Conservation (phyloP, 1,140 invertebrate species). For the Trissolcus basalis region DNA sequence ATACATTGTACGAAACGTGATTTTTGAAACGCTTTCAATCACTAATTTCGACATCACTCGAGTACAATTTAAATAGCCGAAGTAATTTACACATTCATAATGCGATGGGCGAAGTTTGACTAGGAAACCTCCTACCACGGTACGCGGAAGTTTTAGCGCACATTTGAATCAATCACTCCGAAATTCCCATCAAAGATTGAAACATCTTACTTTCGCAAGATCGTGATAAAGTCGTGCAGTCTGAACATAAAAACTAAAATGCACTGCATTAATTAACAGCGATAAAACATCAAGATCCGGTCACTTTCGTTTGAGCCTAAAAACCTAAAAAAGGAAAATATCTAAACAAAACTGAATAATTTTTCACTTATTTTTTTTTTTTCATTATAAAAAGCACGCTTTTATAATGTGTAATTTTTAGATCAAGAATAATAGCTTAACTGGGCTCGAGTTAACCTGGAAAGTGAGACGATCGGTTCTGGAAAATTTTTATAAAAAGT, state of each 20-base stretch:
- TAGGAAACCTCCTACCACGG: constrained; percentile 2
- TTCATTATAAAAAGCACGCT: too few species aligned
- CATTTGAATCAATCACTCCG: not conserved
- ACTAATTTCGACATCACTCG: not conserved
- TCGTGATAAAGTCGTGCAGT: constrained; percentile 10
- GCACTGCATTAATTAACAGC: constrained; percentile 26
- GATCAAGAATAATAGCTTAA: constrained; percentile 22
- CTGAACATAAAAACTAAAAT: not conserved
- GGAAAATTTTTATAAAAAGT: constrained; percentile 18
- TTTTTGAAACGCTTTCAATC: not conserved
- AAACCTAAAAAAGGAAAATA: constrained; percentile 1
- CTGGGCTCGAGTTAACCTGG: constrained; percentile 25
- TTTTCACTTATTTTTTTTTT: too few species aligned
- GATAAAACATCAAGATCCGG: constrained; percentile 8
- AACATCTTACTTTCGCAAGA: constrained; percentile 21
- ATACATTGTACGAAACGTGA: not conserved
- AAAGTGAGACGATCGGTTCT: constrained; percentile 45
- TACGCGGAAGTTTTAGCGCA: constrained; percentile 15
- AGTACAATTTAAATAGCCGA: constrained; percentile 4
- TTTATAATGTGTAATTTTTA: too few species aligned
- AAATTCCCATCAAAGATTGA: constrained; percentile 9
- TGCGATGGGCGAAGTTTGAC: constrained; percentile 7
- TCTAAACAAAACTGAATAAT: not conserved
- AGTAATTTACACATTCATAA: constrained; percentile 10
- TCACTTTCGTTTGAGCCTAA: constrained; percentile 19